phyloP scores from a whole-genome alignment of 2,797 vertebrate species.

The Catostomus latipinnis region DNA sequence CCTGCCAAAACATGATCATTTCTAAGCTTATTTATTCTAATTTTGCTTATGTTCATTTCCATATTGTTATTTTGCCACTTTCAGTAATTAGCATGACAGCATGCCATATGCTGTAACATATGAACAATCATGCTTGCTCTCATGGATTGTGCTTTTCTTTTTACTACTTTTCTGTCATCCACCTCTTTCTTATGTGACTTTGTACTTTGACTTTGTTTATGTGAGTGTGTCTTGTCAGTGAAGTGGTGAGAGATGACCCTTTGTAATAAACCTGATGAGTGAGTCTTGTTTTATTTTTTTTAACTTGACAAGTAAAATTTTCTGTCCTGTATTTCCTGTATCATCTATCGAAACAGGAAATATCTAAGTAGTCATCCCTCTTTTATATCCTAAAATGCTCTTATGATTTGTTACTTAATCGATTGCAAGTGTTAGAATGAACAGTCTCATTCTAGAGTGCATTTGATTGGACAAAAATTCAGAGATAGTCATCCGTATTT shows the following conservation, averaged over 20 bases:
- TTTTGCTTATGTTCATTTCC: slow-evolving; percentile 10
- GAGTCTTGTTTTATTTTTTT: neutral
- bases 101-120: neutral
- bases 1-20: slow-evolving; percentile 31
- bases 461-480: no score
- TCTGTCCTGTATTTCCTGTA: no score
- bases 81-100: slow-evolving; percentile 16
- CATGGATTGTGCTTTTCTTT: neutral
- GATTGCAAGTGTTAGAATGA: no score
- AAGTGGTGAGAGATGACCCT: neutral
- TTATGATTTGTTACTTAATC: no score
- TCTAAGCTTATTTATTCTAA: neutral
- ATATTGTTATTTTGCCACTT: slow-evolving; percentile 8
- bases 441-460: no score
- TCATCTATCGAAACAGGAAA: no score
- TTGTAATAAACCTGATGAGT: slow-evolving; percentile 63
- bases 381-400: no score
- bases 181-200: neutral
- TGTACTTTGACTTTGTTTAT: slow-evolving; percentile 5
- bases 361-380: neutral
- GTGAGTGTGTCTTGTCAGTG: slow-evolving; percentile 13
- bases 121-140: neutral
- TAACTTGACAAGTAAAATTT: neutral
- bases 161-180: slow-evolving; percentile 13
- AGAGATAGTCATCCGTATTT: no score